Evolutionary conservation across 1,140 invertebrate species (phyloP).

Genomic region (Nephotettix cincticeps): DNA sequence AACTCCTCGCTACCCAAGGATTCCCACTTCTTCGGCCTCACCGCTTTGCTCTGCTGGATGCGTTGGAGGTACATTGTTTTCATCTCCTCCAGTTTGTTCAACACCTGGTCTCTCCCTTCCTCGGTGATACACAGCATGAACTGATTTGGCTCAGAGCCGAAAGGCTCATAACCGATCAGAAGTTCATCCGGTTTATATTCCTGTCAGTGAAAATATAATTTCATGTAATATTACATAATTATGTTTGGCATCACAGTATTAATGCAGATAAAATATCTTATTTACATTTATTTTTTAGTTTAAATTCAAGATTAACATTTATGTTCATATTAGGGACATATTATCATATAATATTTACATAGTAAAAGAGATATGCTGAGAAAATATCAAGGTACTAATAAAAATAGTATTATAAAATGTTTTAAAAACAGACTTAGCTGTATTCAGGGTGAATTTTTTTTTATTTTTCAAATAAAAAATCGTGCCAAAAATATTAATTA

Average conservation of each 20-base stretch:
- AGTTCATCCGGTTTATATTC: slow-evolving; percentile 55
- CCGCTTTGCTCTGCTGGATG: slow-evolving; percentile 61
- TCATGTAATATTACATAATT: slow-evolving; percentile 11
- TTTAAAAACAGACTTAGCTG: no score
- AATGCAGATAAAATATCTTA: not conserved
- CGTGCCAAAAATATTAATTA: no score
- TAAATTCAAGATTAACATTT: no score
- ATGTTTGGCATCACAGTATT: no score
- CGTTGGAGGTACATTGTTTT: slow-evolving; percentile 57
- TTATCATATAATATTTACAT: no score
- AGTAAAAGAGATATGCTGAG: no score
- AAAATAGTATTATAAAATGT: no score
- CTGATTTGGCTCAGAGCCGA: slow-evolving; percentile 57
- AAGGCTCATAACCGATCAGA: slow-evolving; percentile 66
- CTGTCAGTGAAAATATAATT: no score
- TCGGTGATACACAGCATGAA: slow-evolving; percentile 68
- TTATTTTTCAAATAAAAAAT: no score
- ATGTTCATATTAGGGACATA: no score
- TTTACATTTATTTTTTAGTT: slow-evolving; percentile 50
- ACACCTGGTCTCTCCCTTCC: slow-evolving; percentile 49
- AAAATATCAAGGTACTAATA: no score
- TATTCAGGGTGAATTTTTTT: no score
- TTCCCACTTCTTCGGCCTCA: slow-evolving; percentile 57
- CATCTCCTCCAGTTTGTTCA: slow-evolving; percentile 52
- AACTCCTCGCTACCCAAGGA: slow-evolving; percentile 62